Evolutionary conservation across 2,797 vertebrate genomes (phyloP).

Genomic region (Danio choprae): DNA sequence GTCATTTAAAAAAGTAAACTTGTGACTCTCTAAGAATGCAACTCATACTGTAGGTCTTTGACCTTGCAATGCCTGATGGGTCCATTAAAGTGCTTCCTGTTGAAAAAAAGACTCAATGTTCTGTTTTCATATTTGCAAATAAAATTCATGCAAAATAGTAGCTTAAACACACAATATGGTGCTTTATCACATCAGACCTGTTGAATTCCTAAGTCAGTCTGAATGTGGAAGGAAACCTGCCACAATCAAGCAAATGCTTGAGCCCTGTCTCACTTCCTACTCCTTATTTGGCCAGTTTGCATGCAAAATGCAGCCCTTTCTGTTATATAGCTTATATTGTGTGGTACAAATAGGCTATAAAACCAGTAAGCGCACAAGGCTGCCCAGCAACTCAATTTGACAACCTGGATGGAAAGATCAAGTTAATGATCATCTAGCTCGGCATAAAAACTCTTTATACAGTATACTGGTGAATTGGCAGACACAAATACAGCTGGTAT

Average conservation of each 20-base stretch:
- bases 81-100: constrained; percentile 20
- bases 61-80: neutral
- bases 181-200: neutral
- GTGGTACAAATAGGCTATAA: constrained; percentile 7
- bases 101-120: constrained; percentile 1
- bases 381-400: constrained; percentile 12
- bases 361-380: constrained; percentile 7
- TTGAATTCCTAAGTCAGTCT: neutral
- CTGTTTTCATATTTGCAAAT: constrained; percentile 18
- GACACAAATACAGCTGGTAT: constrained; percentile 62
- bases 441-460: neutral
- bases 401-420: constrained; percentile 2
- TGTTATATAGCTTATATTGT: neutral
- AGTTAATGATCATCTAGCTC: constrained; percentile 43
- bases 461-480: neutral
- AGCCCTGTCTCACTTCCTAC: neutral
- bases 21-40: neutral
- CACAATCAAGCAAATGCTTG: constrained; percentile 25
- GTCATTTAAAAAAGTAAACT: neutral
- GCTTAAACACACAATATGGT: neutral
- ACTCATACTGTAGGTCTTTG: neutral
- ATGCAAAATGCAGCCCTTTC: constrained; percentile 2
- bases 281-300: neutral
- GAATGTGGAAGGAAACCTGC: constrained; percentile 8
- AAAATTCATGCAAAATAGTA: neutral